Base-by-base conservation (phyloP, 2,113 vertebrate genomes). In the Arvicanthis niloticus region DNA sequence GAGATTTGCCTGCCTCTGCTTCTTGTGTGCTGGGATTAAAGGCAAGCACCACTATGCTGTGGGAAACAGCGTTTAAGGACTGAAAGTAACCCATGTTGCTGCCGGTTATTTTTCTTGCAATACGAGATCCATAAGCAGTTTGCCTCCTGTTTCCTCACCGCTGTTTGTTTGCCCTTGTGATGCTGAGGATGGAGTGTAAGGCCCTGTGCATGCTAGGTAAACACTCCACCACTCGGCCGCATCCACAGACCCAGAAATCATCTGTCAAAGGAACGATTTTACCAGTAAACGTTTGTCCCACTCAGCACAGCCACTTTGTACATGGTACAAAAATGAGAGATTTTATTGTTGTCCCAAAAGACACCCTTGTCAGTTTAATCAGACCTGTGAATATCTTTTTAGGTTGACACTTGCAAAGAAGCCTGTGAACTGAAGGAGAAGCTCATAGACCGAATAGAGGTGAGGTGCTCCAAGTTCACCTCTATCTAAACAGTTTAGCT, bases 351-450 rank as follows among this genome's bases (percentile, higher is more conserved):
- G 96, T n/a, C 16, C 60, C 62, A 56, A 95, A 77, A 58, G 73
- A n/a, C 1, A 5, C 13, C 40, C 58, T 58, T 88, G 93, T 10
- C 26, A 42, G 67, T 90, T 81, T 81, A 73, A 1, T 0, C 45
- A 53, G 62, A 72, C 81, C 53, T 60, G 17, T 89, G 82, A 19
- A 0, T 94, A 7, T 95, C 45, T 68, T 94, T 96, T 89, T 65
- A 97, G 95, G 88, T 40, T 9, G 76, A 91, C 37, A 60, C 60
- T 93, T 92, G 68, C 88, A 73, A 97, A 10, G 95, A 94, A 97
- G 94, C 73, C 85, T 76, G 82, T 68, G 77, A 91, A 37, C 58
- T 96, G 77, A 95, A 97, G 94, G 94, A 95, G 56, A 96, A 93
- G 93, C 60, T 96, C n/a, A 2, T 62, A 34, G 53, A 60, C 60